Evolutionary conservation across 2,113 vertebrate genomes (phyloP).

Genomic region (Urocolius indicus): DNA sequence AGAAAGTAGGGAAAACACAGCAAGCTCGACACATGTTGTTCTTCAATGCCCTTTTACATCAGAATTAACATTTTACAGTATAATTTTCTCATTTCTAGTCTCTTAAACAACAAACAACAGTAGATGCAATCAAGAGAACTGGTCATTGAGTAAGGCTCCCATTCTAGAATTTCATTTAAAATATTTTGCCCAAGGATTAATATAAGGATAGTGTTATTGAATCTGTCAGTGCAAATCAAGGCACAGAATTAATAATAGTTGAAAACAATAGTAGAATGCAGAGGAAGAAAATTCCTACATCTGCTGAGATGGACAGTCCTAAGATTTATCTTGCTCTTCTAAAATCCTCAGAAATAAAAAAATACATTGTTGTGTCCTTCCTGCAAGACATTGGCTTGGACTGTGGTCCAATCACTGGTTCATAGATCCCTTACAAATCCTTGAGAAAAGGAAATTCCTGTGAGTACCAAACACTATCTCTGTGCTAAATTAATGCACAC

Average conservation of each 20-base stretch:
- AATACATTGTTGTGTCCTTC: background rate
- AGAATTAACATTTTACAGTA: background rate
- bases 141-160: background rate
- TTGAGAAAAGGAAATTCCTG: background rate
- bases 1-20: background rate
- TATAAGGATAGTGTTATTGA: background rate
- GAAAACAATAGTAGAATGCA: background rate
- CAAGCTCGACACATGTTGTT: background rate
- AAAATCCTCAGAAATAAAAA: background rate
- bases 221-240: background rate
- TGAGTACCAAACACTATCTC: background rate
- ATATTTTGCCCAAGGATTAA: background rate
- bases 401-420: background rate
- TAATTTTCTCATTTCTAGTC: background rate
- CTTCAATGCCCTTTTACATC: background rate
- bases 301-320: background rate
- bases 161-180: background rate
- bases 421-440: background rate
- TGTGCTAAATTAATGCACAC: background rate
- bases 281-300: background rate
- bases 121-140: background rate
- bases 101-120: background rate
- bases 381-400: background rate
- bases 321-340: background rate
- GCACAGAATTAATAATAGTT: background rate